Evolutionary conservation across 1,140 invertebrate genomes (phyloP).

Genomic region (Diabrotica virgifera): DNA sequence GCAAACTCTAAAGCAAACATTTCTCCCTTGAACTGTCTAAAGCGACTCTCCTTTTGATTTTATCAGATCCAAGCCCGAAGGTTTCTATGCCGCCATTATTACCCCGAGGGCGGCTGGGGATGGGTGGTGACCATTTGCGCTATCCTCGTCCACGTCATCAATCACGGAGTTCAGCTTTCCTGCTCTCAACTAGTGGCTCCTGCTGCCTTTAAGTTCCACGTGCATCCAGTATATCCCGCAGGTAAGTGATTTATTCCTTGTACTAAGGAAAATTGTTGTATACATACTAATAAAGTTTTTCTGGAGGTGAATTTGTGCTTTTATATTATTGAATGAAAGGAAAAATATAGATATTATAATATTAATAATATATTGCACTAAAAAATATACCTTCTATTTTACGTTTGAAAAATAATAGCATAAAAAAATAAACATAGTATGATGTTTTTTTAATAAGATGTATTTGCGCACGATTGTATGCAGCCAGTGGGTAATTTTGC

Average conservation of each 20-base stretch:
- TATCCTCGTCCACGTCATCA: slow-evolving; percentile 61
- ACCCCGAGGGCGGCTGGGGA: slow-evolving; percentile 79
- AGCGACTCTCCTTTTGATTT: background rate
- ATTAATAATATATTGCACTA: no score
- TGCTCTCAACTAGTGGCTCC: slow-evolving; percentile 54
- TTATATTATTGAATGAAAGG: no score
- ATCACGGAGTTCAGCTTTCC: slow-evolving; percentile 63
- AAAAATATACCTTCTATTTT: no score
- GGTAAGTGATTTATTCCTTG: slow-evolving; percentile 31
- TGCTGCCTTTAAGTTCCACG: slow-evolving; percentile 51
- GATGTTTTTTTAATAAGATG: no score
- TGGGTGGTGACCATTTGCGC: slow-evolving; percentile 70
- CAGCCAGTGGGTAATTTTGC: no score
- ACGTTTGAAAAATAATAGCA: no score
- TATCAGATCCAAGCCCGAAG: slow-evolving; percentile 41
- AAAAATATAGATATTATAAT: no score
- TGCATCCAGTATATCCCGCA: slow-evolving; percentile 41
- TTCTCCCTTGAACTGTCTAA: background rate
- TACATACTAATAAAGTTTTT: background rate
- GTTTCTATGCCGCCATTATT: slow-evolving; percentile 60
- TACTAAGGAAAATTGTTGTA: background rate
- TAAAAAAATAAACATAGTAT: no score
- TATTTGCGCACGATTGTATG: no score
- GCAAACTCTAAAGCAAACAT: background rate
- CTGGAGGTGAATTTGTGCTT: background rate